Base-by-base conservation (phyloP, 2,113 vertebrate species). In the Paracanthobrama guichenoti region DNA sequence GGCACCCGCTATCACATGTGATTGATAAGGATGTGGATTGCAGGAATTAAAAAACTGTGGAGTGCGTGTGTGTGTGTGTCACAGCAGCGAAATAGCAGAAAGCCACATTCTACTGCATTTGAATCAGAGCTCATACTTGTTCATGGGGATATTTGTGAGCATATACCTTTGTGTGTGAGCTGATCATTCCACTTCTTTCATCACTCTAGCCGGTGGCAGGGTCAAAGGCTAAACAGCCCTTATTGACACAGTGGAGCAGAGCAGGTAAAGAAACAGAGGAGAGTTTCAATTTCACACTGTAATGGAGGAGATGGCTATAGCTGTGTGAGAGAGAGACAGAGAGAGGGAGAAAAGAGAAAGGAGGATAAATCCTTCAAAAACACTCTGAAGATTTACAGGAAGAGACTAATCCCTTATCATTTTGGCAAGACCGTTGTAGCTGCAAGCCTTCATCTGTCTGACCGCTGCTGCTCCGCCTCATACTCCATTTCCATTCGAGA, bases 11-110 rank as follows among this genome's bases (percentile, higher is more conserved):
- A 76, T 83, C 79, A 85, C 39, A 5, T 5, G 39, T 84, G 72
- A 86, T 87, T 35, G 46, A 88, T 86, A 66, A 81, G 76, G 60
- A 80, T 79, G 76, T 80, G 84, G 64, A 69, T 50, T 53, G 44
- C n/a, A 72, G 53, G 28, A 81, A 67, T 81, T 81, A 35, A 62
- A 35, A 31, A n/a, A 31, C 55, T 31, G 71, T 46, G 55, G 31
- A 9, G 50, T 66, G 8, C 31, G 55, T 71, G 59, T 44, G 10
- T 59, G 11, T 26, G 59, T 1, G 59, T 10, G 28, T 72, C 7
- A 50, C 13, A n/a, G n/a, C 1, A 31, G 12, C 22, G 2, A 64
- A 80, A n/a, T n/a, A 22, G 26, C 55, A 26, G 22, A 35, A 24
- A 82, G 66, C n/a, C 2, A 3, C 26, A 71, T 67, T 35, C 31